These are phyloP conservation scores for Heteromyza rotundicornis DNA, from an alignment of 2,888 invertebrate genomes.

Conservation along the genomic window DNA sequence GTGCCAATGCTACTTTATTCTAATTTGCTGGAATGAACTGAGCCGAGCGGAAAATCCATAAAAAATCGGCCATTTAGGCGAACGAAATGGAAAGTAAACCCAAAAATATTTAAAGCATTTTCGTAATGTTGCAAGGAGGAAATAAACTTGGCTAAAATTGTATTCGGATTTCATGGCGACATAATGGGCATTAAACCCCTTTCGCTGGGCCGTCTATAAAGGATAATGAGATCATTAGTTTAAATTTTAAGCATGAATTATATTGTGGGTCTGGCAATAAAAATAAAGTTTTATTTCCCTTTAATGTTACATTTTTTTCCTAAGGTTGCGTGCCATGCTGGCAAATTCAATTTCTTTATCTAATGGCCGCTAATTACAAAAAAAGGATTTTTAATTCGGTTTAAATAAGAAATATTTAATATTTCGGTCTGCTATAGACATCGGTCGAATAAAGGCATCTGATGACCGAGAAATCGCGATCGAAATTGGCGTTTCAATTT, in stretches of 20 bases:
- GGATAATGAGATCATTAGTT: conserved; percentile 2
- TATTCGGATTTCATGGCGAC: background rate
- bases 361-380: too few species aligned
- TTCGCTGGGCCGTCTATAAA: too few species aligned
- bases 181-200: background rate
- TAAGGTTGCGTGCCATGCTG: too few species aligned
- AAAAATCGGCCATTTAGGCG: background rate
- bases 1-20: background rate
- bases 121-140: background rate
- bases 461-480: too few species aligned
- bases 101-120: too few species aligned
- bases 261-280: background rate
- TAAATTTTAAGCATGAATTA: background rate
- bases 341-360: too few species aligned
- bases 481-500: too few species aligned
- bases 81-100: background rate
- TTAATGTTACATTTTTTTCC: too few species aligned
- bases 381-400: too few species aligned
- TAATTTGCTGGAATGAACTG: background rate
- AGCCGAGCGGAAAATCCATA: background rate
- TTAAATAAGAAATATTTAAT: too few species aligned
- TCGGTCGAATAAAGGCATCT: too few species aligned
- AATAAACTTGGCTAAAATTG: background rate
- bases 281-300: background rate
- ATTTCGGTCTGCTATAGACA: too few species aligned